A percentile compares a stretch with the other conserved stretches of the same genome.
Evolutionary conservation across 2,797 vertebrate species (phyloP).

Genomic region (Tadarida brasiliensis): DNA sequence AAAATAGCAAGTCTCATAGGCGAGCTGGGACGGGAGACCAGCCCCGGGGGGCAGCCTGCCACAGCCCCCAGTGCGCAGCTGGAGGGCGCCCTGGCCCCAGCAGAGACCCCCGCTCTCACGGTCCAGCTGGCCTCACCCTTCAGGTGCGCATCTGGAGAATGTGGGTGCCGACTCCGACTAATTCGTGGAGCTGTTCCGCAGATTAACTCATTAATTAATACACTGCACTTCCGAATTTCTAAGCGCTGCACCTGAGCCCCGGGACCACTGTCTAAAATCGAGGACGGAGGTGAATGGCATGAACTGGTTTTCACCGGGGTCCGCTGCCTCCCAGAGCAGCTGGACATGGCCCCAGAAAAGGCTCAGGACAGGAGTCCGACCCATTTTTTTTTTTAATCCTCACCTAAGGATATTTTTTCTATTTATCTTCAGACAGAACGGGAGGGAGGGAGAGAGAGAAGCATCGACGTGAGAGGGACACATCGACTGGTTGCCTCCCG

Average conservation of each 20-base stretch:
- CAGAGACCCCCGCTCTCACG: background rate
- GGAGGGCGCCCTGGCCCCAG: accelerated
- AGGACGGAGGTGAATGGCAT: background rate
- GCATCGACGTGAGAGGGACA: too few species aligned
- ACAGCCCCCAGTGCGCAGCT: accelerated
- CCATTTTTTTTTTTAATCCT: too few species aligned
- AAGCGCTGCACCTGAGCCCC: background rate
- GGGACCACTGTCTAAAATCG: background rate
- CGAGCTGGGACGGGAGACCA: background rate
- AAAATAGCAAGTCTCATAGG: background rate
- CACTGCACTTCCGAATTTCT: background rate
- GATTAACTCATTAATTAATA: background rate
- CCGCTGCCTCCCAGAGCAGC: background rate
- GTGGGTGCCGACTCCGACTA: accelerated
- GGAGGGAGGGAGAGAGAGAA: too few species aligned
- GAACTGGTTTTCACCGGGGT: background rate
- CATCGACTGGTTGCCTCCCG: too few species aligned
- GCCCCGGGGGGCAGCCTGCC: background rate
- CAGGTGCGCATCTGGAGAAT: background rate
- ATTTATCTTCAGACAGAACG: too few species aligned
- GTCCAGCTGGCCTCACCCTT: background rate
- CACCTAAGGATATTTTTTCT: too few species aligned
- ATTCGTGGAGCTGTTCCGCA: background rate
- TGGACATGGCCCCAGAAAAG: background rate
- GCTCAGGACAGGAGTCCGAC: too few species aligned